Conservation (phyloP, 2,888 invertebrate species). For the Scaptomyza tumidula region DNA sequence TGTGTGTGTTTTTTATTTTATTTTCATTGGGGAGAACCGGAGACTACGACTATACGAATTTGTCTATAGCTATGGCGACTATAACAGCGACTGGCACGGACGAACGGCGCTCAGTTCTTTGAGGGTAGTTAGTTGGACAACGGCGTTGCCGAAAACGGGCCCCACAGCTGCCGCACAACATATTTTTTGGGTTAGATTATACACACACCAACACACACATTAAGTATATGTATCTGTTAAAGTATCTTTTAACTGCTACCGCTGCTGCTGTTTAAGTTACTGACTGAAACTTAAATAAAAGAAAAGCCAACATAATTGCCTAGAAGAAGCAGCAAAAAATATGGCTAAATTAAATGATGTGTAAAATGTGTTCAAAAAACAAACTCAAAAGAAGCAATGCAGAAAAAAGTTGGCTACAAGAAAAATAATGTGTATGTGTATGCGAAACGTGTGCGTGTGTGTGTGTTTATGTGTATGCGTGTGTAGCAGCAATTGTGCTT, state of each 20-base stretch:
- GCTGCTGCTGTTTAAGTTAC: constrained; percentile 35
- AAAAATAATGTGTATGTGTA: constrained; percentile 39
- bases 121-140: constrained; percentile 84
- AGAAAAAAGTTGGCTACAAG: constrained; percentile 29
- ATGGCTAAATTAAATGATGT: constrained; percentile 20
- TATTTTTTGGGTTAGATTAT: constrained; percentile 81
- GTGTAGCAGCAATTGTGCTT: constrained; percentile 65
- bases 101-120: constrained; percentile 80
- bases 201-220: constrained; percentile 37
- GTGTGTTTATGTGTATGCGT: constrained; percentile 48
- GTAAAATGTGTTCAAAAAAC: constrained; percentile 17
- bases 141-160: constrained; percentile 80
- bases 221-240: constrained; percentile 61
- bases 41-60: constrained; percentile 58
- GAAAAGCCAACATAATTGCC: constrained; percentile 18
- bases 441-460: constrained; percentile 22
- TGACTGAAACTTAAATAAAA: constrained; percentile 36
- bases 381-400: constrained; percentile 18
- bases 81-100: constrained; percentile 77
- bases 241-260: constrained; percentile 52
- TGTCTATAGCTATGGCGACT: constrained; percentile 56
- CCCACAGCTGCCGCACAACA: constrained; percentile 81
- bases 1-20: not conserved
- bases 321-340: not conserved
- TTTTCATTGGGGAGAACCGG: constrained; percentile 18